Evolutionary conservation across 2,797 vertebrate genomes (phyloP).

Genomic region (Semotilus atromaculatus): DNA sequence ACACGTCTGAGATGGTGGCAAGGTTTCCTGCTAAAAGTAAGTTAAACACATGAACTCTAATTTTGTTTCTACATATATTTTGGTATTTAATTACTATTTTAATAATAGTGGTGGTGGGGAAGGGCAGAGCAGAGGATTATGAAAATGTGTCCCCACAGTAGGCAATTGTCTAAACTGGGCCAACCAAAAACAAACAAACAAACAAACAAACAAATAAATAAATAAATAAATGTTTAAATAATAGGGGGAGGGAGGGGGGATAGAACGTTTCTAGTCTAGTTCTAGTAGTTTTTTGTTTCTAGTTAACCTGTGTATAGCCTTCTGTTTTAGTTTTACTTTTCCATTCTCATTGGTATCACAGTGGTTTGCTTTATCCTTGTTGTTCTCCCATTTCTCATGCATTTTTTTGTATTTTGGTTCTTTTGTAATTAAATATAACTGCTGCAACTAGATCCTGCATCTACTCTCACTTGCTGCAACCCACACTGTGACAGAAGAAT

Average conservation of each 20-base stretch:
- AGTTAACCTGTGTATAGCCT: background rate
- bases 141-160: background rate
- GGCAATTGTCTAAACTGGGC: background rate
- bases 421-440: too few relatives aligned
- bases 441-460: background rate
- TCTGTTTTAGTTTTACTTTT: too few relatives aligned
- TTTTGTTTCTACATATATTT: background rate
- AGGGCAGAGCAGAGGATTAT: background rate
- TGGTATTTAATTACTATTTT: background rate
- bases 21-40: background rate
- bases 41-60: background rate
- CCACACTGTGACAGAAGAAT: too few relatives aligned
- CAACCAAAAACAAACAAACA: background rate
- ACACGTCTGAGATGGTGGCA: background rate
- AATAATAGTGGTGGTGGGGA: background rate
- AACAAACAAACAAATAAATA: background rate
- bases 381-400: too few relatives aligned
- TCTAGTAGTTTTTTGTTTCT: too few relatives aligned
- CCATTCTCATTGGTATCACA: background rate
- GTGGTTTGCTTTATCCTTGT: background rate
- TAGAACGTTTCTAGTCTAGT: too few relatives aligned
- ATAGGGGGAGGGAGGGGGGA: too few relatives aligned
- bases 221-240: background rate
- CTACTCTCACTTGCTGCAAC: too few relatives aligned
- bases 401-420: too few relatives aligned